A percentile compares a stretch with the other conserved stretches of the same genome.
Conservation (phyloP, 2,888 invertebrate species). For the Elmis aenea region DNA sequence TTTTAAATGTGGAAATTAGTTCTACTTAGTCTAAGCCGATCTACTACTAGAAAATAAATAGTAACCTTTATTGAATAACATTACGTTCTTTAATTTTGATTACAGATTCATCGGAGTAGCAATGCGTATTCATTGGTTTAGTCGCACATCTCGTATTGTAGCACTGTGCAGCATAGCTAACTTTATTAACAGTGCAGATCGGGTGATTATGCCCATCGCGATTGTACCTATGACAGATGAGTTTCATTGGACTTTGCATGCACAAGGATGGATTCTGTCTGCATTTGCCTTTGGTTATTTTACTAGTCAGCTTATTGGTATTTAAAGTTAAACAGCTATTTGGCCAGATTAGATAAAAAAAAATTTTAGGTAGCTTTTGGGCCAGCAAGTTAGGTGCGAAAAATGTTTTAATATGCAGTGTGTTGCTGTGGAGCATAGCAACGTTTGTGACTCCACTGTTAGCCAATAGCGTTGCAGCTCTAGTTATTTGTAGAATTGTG, state of each 20-base stretch:
- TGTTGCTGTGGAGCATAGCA: conserved; percentile 67
- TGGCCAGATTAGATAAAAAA: not conserved
- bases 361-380: conserved; percentile 62
- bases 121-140: conserved; percentile 50
- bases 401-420: conserved; percentile 61
- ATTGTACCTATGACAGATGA: conserved; percentile 69
- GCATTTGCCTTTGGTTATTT: conserved; percentile 74
- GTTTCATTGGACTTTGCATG: conserved; percentile 64
- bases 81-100: too few species aligned
- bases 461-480: conserved; percentile 58
- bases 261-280: conserved; percentile 70
- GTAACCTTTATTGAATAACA: too few species aligned
- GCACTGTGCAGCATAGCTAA: conserved; percentile 68
- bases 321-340: conserved; percentile 9
- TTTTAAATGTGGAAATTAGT: too few species aligned
- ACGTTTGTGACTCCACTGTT: conserved; percentile 65
- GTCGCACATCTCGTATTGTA: conserved; percentile 55
- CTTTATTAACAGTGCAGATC: conserved; percentile 72
- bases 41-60: too few species aligned
- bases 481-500: conserved; percentile 61
- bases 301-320: conserved; percentile 62
- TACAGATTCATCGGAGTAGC: too few species aligned
- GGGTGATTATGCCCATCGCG: conserved; percentile 74
- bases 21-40: too few species aligned
- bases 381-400: conserved; percentile 65